Evolutionary conservation across 1,140 invertebrate genomes (phyloP), one percentile per base, ranked within the genome.

Genomic region (Drosophila kepulauana): DNA sequence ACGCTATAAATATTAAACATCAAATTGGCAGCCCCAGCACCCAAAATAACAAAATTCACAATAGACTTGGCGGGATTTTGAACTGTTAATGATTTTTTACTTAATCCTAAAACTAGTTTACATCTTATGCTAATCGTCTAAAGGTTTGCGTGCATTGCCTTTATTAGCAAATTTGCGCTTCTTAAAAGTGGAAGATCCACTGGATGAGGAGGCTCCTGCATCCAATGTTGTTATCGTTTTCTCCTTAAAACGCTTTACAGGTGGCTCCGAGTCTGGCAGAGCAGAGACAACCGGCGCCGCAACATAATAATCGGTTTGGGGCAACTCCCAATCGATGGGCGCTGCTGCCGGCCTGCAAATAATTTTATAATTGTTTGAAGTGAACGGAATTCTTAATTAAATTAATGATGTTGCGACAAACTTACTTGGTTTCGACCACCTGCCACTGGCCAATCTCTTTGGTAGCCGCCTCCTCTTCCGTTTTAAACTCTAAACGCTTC

Each of bases 361-460:
- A 45, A 25, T 58, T 68, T 16, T 38, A 2, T 33, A 15, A 28
- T 20, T 25, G 25, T 30, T 46, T 35, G 11, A 6, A 46, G 7
- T 25, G 13, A 13, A 3, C 16, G 0, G n/a, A 6, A 25, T 25
- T 25, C 20, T 25, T 25, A 25, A 25, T 25, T 25, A 25, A 25
- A 25, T 25, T 25, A 25, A 25, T 25, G 20, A 25, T 11, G n/a
- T 43, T 33, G 38, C 7, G 3, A 5, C 15, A 35, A 20, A 87
- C 82, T 91, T 93, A 95, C 95, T 88, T 93, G 59, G 91, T 87
- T 79, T 94, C 92, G 15, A 96, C 94, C 5, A 93, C 93, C 77
- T 94, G 93, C 95, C 95, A 96, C 41, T 93, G 89, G 6, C 95
- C 95, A 82, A 96, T 96, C 15, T 95, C 94, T 77, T 95, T 93